These are phyloP conservation scores for Peromyscus polionotus DNA, from an alignment of 2,113 vertebrate species.

Conservation along the genomic window DNA sequence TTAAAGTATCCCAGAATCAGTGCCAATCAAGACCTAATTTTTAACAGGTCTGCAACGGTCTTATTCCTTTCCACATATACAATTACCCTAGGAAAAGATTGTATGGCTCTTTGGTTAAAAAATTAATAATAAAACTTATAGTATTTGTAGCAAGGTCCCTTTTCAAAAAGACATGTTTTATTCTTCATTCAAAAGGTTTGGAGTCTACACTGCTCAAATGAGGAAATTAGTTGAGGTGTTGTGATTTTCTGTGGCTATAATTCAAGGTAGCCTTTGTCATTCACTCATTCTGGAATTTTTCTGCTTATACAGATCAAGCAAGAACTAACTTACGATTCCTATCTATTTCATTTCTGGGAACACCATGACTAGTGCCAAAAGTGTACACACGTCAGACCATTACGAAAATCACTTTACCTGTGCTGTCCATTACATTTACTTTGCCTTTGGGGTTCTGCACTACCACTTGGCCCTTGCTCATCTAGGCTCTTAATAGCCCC, in stretches of 20 bases:
- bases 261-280: neutral
- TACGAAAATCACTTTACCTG: neutral
- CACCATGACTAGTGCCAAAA: neutral
- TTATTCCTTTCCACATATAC: neutral
- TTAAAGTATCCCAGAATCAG: neutral
- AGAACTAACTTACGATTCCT: neutral
- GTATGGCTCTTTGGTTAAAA: neutral
- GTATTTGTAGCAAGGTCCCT: neutral
- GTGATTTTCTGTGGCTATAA: neutral
- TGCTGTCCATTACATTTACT: neutral
- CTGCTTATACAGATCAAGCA: neutral
- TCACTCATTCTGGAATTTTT: neutral
- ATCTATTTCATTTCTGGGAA: neutral
- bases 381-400: neutral
- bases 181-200: neutral
- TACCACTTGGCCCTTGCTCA: neutral
- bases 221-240: neutral
- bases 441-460: neutral
- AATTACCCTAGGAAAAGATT: neutral
- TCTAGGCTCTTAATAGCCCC: too few relatives aligned
- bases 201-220: neutral
- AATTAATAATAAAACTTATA: neutral
- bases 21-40: neutral
- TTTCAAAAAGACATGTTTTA: too few relatives aligned
- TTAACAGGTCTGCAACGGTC: neutral